Conservation (phyloP, 2,113 vertebrate genomes). For the Trachemys scripta region DNA sequence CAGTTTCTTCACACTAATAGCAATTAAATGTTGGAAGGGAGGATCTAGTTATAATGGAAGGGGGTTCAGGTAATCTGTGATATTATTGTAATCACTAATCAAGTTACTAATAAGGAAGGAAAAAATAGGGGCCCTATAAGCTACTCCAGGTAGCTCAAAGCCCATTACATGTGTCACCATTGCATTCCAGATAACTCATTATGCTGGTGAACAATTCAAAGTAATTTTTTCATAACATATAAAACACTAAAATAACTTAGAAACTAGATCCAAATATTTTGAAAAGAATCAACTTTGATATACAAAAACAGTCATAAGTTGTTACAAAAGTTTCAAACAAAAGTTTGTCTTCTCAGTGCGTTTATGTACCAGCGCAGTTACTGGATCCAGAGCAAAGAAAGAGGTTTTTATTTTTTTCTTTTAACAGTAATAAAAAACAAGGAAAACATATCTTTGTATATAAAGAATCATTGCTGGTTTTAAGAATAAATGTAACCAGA, state of each 20-base stretch:
- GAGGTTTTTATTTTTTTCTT: slow-evolving; percentile 86
- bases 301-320: slow-evolving; percentile 97
- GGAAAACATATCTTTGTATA: slow-evolving; percentile 95
- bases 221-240: slow-evolving; percentile 89
- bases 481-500: slow-evolving; percentile 94
- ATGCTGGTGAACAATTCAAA: slow-evolving; percentile 91
- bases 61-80: slow-evolving; percentile 77
- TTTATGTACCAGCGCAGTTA: slow-evolving; percentile 97
- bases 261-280: slow-evolving; percentile 99
- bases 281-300: slow-evolving; percentile 96
- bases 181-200: slow-evolving; percentile 83
- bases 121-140: slow-evolving; percentile 76
- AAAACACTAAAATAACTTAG: slow-evolving; percentile 99
- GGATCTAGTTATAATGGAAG: slow-evolving; percentile 90
- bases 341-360: slow-evolving; percentile 97
- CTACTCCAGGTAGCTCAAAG: slow-evolving; percentile 93
- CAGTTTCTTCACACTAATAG: slow-evolving; percentile 94
- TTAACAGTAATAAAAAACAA: slow-evolving; percentile 93
- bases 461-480: slow-evolving; percentile 99
- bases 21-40: slow-evolving; percentile 92
- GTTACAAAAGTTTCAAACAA: slow-evolving; percentile 93
- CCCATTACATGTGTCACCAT: slow-evolving; percentile 81
- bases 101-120: slow-evolving; percentile 87
- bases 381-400: slow-evolving; percentile 98
- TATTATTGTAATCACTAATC: slow-evolving; percentile 85